Base-by-base conservation (phyloP, 2,797 vertebrate species). In the Diplodus sargus region DNA sequence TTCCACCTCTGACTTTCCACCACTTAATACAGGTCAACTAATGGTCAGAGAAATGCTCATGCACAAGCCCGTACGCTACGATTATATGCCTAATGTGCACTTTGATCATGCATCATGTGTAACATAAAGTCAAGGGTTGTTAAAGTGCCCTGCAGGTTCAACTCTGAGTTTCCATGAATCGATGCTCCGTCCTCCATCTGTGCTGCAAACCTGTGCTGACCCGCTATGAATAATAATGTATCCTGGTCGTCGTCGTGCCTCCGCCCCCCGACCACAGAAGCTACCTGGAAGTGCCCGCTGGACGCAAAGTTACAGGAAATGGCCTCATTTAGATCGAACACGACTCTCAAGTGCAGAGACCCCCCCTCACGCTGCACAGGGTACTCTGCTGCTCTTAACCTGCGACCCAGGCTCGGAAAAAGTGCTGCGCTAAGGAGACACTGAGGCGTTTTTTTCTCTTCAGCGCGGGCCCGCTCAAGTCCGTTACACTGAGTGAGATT, bases 181-280 rank as follows among this genome's bases (percentile, higher is more conserved):
- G 79, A 93, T 95, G 91, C 58, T 83, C 78, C 7, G 30, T 34
- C 30, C 7, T 93, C 93, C 92, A 91, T 93, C 89, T 93, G 78
- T 48, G 69, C 84, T 79, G 70, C 77, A 82, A 90, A 93, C 92
- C 90, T 89, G 90, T 30, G 58, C 70, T 93, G 95, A 94, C 93
- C 94, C 74, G 60, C 61, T 76, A 94, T 96, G 89, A 96, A 96
- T 96, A 96, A 96, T 96, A 94, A 96, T 95, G 88, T 81, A 96
- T 93, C 84, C 84, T 61, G 64, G 82, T 90, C 76, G 34, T 87
- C 43, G 74, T 89, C 39, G 61, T 79, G 82, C 86, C 81, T 85
- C 84, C 87, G n/a, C n/a, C 85, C 87, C 85, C 25, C 3, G 82
- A 95, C 93, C 95, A 93, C 93, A 94, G 89, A 81, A 85, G 85